Percentiles rank a stretch among this genome's conserved stretches.
These are phyloP conservation scores for Drepana falcataria DNA, from an alignment of 2,888 invertebrate genomes.

Conservation along the genomic window DNA sequence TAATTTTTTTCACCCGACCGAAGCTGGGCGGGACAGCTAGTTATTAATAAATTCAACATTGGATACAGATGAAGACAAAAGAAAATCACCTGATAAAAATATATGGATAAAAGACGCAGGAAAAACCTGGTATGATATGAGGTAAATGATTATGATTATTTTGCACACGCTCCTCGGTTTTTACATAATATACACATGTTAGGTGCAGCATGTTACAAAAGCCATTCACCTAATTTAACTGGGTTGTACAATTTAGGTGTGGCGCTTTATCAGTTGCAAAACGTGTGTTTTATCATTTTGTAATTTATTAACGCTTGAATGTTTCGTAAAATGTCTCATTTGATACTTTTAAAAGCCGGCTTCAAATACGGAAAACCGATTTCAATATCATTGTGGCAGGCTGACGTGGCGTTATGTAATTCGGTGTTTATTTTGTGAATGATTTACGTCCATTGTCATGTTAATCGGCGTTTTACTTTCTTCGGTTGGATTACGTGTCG, in stretches of 20 bases:
- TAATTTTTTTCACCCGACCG: too few relatives aligned
- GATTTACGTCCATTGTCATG: neutral
- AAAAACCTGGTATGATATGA: too few relatives aligned
- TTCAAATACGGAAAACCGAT: neutral
- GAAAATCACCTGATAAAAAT: too few relatives aligned
- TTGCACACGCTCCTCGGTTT: conserved; percentile 1
- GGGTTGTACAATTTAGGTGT: conserved; percentile 31
- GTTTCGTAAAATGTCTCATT: conserved; percentile 1
- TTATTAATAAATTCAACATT: too few relatives aligned
- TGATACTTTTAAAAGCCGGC: neutral
- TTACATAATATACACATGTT: conserved; percentile 7
- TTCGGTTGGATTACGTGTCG: too few relatives aligned
- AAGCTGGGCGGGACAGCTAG: too few relatives aligned
- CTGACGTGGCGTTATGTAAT: neutral
- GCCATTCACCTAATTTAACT: conserved; percentile 41
- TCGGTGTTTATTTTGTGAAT: neutral
- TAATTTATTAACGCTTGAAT: neutral
- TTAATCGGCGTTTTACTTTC: too few relatives aligned
- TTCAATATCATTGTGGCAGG: neutral
- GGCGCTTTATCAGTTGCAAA: conserved; percentile 30
- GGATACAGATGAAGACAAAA: too few relatives aligned
- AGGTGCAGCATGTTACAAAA: conserved; percentile 28
- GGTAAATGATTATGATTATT: neutral
- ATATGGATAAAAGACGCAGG: too few relatives aligned
- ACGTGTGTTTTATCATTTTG: conserved; percentile 10